Percentiles rank a stretch among this genome's conserved stretches.
phyloP scores from a whole-genome alignment of 2,888 invertebrate genomes.

The Theodoxus fluviatilis region DNA sequence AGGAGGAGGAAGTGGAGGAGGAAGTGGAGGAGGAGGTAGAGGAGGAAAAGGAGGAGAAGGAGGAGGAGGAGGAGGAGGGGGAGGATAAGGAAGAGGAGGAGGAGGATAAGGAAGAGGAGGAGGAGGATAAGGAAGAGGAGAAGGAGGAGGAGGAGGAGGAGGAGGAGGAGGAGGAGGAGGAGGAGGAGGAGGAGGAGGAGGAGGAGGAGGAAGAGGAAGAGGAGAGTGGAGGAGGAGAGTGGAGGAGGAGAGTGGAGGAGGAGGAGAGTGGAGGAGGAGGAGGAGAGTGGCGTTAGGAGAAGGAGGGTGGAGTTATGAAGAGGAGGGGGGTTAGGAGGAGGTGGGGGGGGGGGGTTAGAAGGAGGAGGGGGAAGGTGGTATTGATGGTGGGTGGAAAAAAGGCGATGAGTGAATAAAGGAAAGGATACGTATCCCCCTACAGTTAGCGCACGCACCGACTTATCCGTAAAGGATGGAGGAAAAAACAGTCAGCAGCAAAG shows the following conservation, averaged over 20 bases:
- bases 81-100: background rate
- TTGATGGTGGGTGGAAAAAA: background rate
- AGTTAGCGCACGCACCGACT: too few relatives aligned
- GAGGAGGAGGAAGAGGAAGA: background rate
- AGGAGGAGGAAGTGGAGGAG: constrained; percentile 3
- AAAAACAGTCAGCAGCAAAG: too few relatives aligned
- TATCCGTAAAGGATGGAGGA: too few relatives aligned
- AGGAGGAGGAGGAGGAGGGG: background rate
- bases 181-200: constrained; percentile 6
- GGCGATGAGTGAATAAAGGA: background rate
- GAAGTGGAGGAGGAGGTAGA: background rate
- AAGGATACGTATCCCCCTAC: too few relatives aligned
- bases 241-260: background rate
- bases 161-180: background rate
- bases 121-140: background rate
- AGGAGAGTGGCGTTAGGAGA: background rate
- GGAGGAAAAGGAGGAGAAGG: background rate
- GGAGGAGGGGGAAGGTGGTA: background rate
- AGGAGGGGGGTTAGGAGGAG: background rate
- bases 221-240: background rate
- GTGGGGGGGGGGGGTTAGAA: background rate
- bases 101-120: background rate
- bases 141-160: background rate
- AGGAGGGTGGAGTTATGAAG: too few relatives aligned
- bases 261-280: background rate